Evolutionary conservation across 2,113 vertebrate species (phyloP).

Genomic region (Calonectris borealis): DNA sequence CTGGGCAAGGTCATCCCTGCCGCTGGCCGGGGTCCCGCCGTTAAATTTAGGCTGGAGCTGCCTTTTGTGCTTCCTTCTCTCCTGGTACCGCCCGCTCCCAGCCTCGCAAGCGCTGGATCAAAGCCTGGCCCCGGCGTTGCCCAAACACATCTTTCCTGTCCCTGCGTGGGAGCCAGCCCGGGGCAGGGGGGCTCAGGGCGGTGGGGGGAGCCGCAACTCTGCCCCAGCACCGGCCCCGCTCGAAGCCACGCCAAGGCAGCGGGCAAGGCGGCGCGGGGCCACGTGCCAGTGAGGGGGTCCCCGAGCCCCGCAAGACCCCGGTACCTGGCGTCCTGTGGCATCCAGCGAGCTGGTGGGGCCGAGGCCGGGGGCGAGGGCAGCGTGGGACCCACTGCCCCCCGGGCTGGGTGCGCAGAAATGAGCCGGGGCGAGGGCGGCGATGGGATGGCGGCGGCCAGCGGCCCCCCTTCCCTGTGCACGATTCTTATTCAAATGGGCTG

Average conservation of each 20-base stretch:
- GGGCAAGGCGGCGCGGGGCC: background rate
- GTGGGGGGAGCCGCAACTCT: background rate
- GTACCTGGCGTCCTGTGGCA: constrained; percentile 4
- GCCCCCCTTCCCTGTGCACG: constrained; percentile 31
- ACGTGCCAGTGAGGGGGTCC: background rate
- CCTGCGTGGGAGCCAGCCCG: background rate
- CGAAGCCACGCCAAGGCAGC: background rate
- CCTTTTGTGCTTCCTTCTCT: constrained; percentile 37
- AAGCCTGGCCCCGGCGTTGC: background rate
- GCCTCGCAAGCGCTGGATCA: background rate
- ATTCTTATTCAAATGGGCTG: constrained; percentile 76
- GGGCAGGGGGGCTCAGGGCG: background rate
- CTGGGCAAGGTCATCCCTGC: background rate
- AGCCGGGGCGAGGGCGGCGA: constrained; percentile 3
- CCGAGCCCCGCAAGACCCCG: background rate
- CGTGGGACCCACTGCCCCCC: background rate
- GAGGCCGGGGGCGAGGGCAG: background rate
- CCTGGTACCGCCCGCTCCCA: background rate
- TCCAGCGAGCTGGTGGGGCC: background rate
- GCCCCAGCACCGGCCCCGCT: background rate
- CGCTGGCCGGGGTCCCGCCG: background rate
- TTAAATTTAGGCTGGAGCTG: constrained; percentile 37
- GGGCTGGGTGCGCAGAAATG: background rate
- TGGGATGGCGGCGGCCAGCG: constrained; percentile 31
- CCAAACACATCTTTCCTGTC: constrained; percentile 26